phyloP scores from a whole-genome alignment of 2,888 invertebrate genomes.

The Sphaeridia pumilis region DNA sequence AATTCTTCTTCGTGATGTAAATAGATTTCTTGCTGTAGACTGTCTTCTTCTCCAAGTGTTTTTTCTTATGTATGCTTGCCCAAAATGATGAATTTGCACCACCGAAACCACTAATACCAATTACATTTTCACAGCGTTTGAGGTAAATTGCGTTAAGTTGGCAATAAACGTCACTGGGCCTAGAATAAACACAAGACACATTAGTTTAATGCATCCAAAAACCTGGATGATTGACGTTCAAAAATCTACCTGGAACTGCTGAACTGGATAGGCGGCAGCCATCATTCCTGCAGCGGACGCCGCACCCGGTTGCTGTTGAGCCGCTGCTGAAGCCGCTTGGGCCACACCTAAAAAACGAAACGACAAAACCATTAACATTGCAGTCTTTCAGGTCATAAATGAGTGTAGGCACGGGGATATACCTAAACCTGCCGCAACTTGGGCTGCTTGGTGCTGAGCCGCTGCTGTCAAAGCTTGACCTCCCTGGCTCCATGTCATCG shows the following conservation, averaged over 20 bases:
- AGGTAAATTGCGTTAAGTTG: constrained; percentile 32
- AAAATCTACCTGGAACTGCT: constrained; percentile 91
- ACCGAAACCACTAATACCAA: too few species aligned
- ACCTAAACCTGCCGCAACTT: constrained; percentile 16
- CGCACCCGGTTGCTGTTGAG: constrained; percentile 54
- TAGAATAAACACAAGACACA: constrained; percentile 21
- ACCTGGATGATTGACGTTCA: neutral
- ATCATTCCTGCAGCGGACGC: constrained; percentile 66
- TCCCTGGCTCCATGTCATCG: constrained; percentile 36
- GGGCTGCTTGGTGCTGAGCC: constrained; percentile 30
- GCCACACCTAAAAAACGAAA: constrained; percentile 49
- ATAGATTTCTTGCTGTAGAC: too few species aligned
- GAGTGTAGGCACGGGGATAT: neutral
- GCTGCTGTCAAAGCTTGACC: constrained; percentile 38
- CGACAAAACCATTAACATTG: constrained; percentile 4
- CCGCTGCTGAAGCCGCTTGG: constrained; percentile 53
- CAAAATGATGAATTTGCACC: too few species aligned
- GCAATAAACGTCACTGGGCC: constrained; percentile 34
- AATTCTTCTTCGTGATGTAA: too few species aligned
- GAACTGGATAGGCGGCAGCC: constrained; percentile 62
- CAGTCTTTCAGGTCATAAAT: neutral
- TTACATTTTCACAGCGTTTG: too few species aligned
- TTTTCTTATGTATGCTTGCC: too few species aligned
- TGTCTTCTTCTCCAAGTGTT: too few species aligned
- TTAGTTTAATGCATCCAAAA: constrained; percentile 54